Percentiles rank a stretch among this genome's conserved stretches.
Evolutionary conservation across 2,797 vertebrate species (phyloP).

Genomic region (Amblyraja radiata): DNA sequence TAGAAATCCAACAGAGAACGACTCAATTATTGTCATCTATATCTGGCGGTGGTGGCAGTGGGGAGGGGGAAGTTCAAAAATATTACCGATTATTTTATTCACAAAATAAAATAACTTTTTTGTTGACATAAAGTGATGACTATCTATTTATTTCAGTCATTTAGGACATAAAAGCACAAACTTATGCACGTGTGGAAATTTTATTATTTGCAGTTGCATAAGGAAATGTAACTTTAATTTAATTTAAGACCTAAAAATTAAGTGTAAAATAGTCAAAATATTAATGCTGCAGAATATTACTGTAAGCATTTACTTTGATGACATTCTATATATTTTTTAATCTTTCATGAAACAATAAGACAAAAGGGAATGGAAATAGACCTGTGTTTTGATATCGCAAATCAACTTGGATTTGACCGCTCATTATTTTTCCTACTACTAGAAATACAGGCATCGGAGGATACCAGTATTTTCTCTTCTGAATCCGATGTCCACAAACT

Average conservation of each 20-base stretch:
- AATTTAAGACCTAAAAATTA: not conserved
- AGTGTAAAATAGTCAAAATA: not conserved
- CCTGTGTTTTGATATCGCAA: not conserved
- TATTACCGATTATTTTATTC: not conserved
- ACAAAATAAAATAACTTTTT: not conserved
- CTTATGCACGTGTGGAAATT: not conserved
- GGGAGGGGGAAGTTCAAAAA: not conserved
- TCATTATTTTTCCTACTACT: not conserved
- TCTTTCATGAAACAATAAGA: not conserved
- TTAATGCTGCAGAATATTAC: not conserved
- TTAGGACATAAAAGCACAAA: not conserved
- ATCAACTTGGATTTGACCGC: not conserved
- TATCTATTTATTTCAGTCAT: not conserved
- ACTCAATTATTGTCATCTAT: not conserved
- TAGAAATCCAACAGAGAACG: not conserved
- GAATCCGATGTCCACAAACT: not conserved
- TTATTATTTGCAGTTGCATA: not conserved
- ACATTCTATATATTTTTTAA: not conserved
- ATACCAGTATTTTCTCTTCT: not conserved
- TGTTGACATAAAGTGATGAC: not conserved
- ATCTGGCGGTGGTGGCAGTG: not conserved
- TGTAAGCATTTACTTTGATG: not conserved
- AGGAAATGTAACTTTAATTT: not conserved
- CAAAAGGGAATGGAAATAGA: not conserved
- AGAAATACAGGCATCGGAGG: not conserved